These are phyloP conservation scores for Glossophaga mutica DNA, from an alignment of 2,797 vertebrate genomes.

Conservation along the genomic window DNA sequence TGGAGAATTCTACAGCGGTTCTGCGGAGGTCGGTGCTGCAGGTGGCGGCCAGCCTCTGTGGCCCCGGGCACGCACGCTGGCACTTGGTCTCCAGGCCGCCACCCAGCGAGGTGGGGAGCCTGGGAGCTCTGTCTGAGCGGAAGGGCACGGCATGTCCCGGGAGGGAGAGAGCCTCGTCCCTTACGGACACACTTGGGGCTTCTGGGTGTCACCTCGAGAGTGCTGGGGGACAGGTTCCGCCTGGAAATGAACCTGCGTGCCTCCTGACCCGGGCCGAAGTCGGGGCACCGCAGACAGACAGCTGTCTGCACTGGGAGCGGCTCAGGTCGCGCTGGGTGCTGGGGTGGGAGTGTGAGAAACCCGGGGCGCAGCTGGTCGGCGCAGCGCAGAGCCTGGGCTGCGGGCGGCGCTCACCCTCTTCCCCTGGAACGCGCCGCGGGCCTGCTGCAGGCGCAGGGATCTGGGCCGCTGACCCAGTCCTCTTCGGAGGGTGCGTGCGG, in stretches of 20 bases:
- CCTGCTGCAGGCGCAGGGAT: not conserved
- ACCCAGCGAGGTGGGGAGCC: not conserved
- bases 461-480: not conserved
- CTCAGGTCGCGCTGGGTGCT: not conserved
- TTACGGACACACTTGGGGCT: no score
- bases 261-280: not conserved
- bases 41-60: not conserved
- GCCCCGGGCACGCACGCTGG: not conserved
- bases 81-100: not conserved
- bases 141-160: not conserved
- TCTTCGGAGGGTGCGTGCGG: not conserved
- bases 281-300: fast-evolving
- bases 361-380: not conserved
- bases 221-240: not conserved
- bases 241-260: not conserved
- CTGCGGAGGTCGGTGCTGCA: not conserved
- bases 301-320: fast-evolving
- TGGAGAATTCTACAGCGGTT: fast-evolving
- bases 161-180: not conserved
- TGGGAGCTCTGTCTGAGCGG: not conserved
- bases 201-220: not conserved
- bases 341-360: not conserved
- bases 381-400: not conserved
- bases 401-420: not conserved
- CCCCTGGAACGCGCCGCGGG: not conserved